Percentiles rank a stretch among this genome's conserved stretches.
These are phyloP conservation scores for Cyaniris semiargus DNA, from an alignment of 2,888 invertebrate genomes.

Conservation along the genomic window DNA sequence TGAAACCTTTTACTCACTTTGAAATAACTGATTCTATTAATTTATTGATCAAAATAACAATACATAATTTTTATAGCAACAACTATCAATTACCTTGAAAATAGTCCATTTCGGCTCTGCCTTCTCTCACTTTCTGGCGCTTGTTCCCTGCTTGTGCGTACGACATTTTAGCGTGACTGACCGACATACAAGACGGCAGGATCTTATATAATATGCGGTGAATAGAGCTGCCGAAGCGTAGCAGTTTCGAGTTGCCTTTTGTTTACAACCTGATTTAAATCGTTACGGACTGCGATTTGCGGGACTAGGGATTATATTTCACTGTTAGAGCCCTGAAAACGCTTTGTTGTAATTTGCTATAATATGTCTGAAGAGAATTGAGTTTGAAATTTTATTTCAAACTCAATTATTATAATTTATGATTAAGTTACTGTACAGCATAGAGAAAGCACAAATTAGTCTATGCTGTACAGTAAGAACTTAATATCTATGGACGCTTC, in stretches of 20 bases:
- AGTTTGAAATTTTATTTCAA: too few relatives aligned
- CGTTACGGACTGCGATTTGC: slow-evolving; percentile 27
- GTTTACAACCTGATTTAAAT: slow-evolving; percentile 48
- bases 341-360: too few relatives aligned
- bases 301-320: slow-evolving; percentile 20
- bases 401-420: too few relatives aligned
- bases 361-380: too few relatives aligned
- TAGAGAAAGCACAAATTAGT: too few relatives aligned
- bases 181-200: slow-evolving; percentile 35
- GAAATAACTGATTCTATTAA: too few relatives aligned
- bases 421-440: too few relatives aligned
- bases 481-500: too few relatives aligned
- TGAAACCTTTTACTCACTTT: too few relatives aligned
- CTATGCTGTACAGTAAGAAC: too few relatives aligned
- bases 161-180: slow-evolving; percentile 50
- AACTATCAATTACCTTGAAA: slow-evolving; percentile 56
- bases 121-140: slow-evolving; percentile 66
- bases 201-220: slow-evolving; percentile 63
- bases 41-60: too few relatives aligned
- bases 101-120: slow-evolving; percentile 58
- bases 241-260: slow-evolving; percentile 46
- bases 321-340: background rate
- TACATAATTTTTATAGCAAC: too few relatives aligned
- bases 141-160: slow-evolving; percentile 61
- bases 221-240: slow-evolving; percentile 58